A percentile compares a stretch with the other conserved stretches of the same genome.
Evolutionary conservation across 2,113 vertebrate genomes (phyloP).

Genomic region (Centrocercus urophasianus): DNA sequence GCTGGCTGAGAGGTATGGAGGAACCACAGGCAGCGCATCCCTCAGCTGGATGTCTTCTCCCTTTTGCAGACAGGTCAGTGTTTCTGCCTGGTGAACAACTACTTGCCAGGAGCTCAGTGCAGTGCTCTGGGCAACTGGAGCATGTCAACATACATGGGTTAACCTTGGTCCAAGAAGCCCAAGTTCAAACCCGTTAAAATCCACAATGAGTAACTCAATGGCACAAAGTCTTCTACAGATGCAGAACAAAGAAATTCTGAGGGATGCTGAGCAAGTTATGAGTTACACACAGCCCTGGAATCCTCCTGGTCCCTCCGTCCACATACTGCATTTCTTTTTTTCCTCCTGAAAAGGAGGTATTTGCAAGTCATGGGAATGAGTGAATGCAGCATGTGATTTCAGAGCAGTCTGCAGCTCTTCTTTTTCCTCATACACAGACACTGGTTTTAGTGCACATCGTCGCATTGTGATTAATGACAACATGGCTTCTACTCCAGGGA

Average conservation of each 20-base stretch:
- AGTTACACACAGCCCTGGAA: constrained; percentile 9
- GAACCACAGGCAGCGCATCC: not conserved
- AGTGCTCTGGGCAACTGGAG: not conserved
- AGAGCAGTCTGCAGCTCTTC: not conserved
- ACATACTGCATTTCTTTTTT: accelerated
- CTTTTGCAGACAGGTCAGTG: not conserved
- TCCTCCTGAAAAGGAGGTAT: not conserved
- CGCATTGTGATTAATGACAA: constrained; percentile 47
- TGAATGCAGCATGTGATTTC: constrained; percentile 3
- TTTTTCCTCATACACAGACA: constrained; percentile 19
- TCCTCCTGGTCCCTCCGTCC: not conserved
- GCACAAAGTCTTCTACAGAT: not conserved
- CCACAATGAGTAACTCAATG: not conserved
- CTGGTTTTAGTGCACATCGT: constrained; percentile 48
- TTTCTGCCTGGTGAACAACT: not conserved
- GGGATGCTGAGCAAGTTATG: not conserved
- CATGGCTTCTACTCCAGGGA: constrained; percentile 57
- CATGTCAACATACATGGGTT: not conserved
- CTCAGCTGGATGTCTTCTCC: not conserved
- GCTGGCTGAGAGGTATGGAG: accelerated
- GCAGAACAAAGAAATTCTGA: not conserved
- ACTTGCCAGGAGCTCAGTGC: not conserved
- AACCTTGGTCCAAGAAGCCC: not conserved
- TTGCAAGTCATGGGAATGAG: not conserved
- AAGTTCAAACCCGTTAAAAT: not conserved